Conservation (phyloP, 2,888 invertebrate genomes). For the Ennomos erosarius region DNA sequence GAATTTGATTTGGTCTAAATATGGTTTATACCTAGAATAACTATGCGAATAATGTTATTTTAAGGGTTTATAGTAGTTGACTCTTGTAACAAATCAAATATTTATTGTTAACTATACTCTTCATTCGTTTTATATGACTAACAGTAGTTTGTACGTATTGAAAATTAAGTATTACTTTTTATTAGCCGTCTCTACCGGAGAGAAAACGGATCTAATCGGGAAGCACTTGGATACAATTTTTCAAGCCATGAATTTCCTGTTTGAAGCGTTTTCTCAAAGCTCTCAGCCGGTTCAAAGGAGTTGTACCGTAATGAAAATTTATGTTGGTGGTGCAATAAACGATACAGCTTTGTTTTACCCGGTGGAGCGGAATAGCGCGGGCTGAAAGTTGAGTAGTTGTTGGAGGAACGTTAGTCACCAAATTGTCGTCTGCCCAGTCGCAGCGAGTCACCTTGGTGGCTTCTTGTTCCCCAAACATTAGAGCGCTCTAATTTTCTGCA, state of each 20-base stretch:
- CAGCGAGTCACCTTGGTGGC: slow-evolving; percentile 20
- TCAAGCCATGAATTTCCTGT: slow-evolving; percentile 48
- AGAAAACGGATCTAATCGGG: slow-evolving; percentile 31
- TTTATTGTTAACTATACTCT: too few relatives aligned
- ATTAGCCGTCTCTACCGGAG: neutral
- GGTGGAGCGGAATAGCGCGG: slow-evolving; percentile 28
- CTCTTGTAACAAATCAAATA: neutral
- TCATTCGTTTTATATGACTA: neutral
- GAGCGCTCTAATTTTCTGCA: slow-evolving; percentile 41
- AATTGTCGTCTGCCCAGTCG: slow-evolving; percentile 11
- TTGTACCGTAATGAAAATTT: slow-evolving; percentile 65
- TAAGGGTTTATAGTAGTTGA: neutral
- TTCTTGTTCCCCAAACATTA: slow-evolving; percentile 49
- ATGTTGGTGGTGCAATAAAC: slow-evolving; percentile 59
- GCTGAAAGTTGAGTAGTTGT: slow-evolving; percentile 5
- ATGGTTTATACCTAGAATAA: too few relatives aligned
- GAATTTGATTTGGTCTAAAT: too few relatives aligned
- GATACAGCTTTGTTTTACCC: slow-evolving; percentile 50
- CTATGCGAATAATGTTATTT: too few relatives aligned
- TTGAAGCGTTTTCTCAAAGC: slow-evolving; percentile 48
- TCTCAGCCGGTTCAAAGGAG: slow-evolving; percentile 55
- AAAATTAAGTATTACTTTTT: neutral
- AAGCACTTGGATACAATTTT: slow-evolving; percentile 48
- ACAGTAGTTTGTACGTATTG: neutral
- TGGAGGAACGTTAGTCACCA: neutral